A percentile compares a stretch with the other conserved stretches of the same genome.
Conservation (phyloP, 1,140 invertebrate species). For the Cataglyphis hispanica region DNA sequence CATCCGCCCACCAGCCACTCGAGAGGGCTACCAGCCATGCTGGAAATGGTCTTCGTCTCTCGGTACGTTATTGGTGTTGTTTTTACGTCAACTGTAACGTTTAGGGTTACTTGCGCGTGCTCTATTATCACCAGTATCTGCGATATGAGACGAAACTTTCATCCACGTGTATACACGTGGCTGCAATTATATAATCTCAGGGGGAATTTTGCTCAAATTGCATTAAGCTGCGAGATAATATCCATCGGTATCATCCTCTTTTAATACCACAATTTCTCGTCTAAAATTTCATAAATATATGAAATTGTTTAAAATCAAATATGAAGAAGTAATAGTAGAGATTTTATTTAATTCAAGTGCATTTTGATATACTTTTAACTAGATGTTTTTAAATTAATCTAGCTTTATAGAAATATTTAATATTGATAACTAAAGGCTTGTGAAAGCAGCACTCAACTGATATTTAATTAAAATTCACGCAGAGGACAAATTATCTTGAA, state of each 20-base stretch:
- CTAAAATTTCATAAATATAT: slow-evolving; percentile 7
- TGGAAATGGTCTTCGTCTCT: slow-evolving; percentile 84
- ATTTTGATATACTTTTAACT: neutral
- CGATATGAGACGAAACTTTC: slow-evolving; percentile 27
- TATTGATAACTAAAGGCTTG: neutral
- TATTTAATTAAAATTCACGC: neutral
- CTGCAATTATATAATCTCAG: neutral
- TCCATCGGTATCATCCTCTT: neutral
- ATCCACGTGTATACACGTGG: neutral
- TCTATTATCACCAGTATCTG: neutral
- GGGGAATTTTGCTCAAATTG: neutral
- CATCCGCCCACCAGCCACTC: slow-evolving; percentile 90
- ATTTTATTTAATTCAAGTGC: neutral
- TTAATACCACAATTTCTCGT: neutral
- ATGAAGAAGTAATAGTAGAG: neutral
- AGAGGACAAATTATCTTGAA: neutral
- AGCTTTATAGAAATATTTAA: neutral
- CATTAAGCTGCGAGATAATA: neutral
- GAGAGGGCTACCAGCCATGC: slow-evolving; percentile 86
- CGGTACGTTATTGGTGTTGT: slow-evolving; percentile 79
- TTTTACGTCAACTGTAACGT: slow-evolving; percentile 66
- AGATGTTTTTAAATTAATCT: neutral
- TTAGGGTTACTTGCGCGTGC: slow-evolving; percentile 62
- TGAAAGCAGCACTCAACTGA: neutral
- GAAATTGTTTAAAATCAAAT: slow-evolving; percentile 12